phyloP scores from a whole-genome alignment of 2,113 vertebrate genomes.

The Rousettus leschenaultii region DNA sequence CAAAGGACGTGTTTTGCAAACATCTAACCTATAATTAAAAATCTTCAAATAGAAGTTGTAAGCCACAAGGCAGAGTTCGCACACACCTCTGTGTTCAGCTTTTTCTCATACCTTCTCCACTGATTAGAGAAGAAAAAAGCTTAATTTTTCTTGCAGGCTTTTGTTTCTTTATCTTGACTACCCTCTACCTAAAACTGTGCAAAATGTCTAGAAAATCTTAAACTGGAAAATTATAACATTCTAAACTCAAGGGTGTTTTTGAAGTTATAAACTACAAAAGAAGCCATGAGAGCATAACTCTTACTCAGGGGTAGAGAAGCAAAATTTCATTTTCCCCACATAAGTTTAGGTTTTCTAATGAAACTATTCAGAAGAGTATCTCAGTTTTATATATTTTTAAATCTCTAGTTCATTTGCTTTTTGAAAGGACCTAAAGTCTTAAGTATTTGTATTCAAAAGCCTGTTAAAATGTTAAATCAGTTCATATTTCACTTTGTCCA shows the following conservation, averaged over 20 bases:
- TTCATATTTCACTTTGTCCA: not conserved
- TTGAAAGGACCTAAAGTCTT: not conserved
- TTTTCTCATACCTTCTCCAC: not conserved
- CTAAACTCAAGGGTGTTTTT: constrained; percentile 16
- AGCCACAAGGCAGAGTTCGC: not conserved
- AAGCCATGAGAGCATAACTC: not conserved
- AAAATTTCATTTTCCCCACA: not conserved
- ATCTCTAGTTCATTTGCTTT: not conserved
- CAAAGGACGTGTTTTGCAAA: not conserved
- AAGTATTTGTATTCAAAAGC: not conserved
- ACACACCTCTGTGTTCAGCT: not conserved
- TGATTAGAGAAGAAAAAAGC: not conserved
- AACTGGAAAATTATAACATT: constrained; percentile 20
- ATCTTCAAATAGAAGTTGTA: not conserved
- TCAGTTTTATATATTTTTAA: not conserved
- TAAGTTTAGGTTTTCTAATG: constrained; percentile 6
- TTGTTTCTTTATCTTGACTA: not conserved
- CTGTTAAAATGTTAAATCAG: not conserved
- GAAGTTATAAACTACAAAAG: constrained; percentile 8
- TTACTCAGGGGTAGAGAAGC: not conserved
- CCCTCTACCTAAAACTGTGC: not conserved
- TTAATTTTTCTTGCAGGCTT: not conserved
- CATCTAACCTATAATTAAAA: not conserved
- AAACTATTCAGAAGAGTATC: not conserved
- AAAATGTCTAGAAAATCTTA: constrained; percentile 21